Evolutionary conservation across 2,888 invertebrate species (phyloP).

Genomic region (Calameuta idolon): DNA sequence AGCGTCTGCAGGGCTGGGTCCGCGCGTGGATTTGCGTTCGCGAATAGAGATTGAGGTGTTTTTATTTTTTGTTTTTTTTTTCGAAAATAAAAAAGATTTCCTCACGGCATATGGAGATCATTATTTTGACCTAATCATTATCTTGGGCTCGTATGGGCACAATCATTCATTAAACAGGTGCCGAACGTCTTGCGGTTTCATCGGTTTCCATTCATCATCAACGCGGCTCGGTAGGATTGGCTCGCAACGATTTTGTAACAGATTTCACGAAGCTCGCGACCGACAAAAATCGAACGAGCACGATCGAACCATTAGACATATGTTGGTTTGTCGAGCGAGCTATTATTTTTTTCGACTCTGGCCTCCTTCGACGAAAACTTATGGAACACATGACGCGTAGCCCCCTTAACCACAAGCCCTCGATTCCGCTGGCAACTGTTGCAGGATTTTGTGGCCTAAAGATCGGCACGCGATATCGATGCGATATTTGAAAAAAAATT

Average conservation of each 20-base stretch:
- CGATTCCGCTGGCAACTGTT: constrained; percentile 52
- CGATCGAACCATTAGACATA: constrained; percentile 23
- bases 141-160: background rate
- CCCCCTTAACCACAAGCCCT: constrained; percentile 45
- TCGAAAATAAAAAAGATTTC: constrained; percentile 15
- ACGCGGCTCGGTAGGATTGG: background rate
- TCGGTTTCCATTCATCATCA: constrained; percentile 37
- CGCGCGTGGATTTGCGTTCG: no score
- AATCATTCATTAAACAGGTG: constrained; percentile 41
- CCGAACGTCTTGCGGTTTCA: constrained; percentile 39
- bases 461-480: constrained; percentile 26
- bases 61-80: background rate
- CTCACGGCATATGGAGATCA: background rate
- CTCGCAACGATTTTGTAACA: constrained; percentile 42
- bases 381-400: constrained; percentile 57
- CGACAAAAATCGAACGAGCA: constrained; percentile 9
- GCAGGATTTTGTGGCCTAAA: constrained; percentile 19
- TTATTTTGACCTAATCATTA: no score
- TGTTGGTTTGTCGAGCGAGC: constrained; percentile 13
- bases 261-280: constrained; percentile 38
- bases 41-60: constrained; percentile 15
- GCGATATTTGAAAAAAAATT: background rate
- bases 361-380: constrained; percentile 34
- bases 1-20: no score
- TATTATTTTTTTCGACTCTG: constrained; percentile 21